Base-by-base conservation (phyloP, 2,113 vertebrate genomes). In the Rhegmatorhina hoffmannsi region DNA sequence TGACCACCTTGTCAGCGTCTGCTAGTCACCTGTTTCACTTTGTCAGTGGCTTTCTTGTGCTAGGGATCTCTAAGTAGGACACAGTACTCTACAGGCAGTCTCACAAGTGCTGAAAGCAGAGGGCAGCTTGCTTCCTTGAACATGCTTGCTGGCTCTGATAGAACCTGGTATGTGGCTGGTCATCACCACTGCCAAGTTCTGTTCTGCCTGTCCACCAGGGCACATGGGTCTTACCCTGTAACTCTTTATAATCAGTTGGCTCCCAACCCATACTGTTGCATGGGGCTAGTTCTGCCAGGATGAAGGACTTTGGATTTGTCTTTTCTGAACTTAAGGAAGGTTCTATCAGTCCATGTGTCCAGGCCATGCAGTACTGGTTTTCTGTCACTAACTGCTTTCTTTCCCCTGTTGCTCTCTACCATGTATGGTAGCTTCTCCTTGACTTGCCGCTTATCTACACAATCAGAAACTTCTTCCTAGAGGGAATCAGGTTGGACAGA, bases 321-420 rank as follows among this genome's bases (percentile, higher is more conserved):
- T 53, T 74, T 49, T 11, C 77, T 13, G 3, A 74, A 44, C 12
- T 47, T 66, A 7, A 15, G 13, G 29, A 43, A 31, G 15, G 50
- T 79, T 77, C 29, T 36, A 1, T 14, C 33, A 43, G 50, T 52
- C 31, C 17, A 0, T 1, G 0, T 68, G 25, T 88, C 28, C 36
- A 79, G 11, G 24, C 5, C 6, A 7, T 24, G 17, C 0, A 0
- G 1, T 49, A 40, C 28, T 17, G 5, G 8, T 40, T 58, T 10
- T 85, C 10, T 58, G 7, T 17, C 50, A 76, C 20, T 55, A 34
- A 46, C 47, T 47, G 8, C 19, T 81, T 80, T 11, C 34, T 81
- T 49, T 11, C 20, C 8, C 4, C 23, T 43, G 11, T 12, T 10
- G 2, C 7, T 77, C 29, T 5, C 21, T 72, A 38, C 23, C 25